phyloP scores from a whole-genome alignment of 2,888 invertebrate genomes.

The Platerodrilus igneus region DNA sequence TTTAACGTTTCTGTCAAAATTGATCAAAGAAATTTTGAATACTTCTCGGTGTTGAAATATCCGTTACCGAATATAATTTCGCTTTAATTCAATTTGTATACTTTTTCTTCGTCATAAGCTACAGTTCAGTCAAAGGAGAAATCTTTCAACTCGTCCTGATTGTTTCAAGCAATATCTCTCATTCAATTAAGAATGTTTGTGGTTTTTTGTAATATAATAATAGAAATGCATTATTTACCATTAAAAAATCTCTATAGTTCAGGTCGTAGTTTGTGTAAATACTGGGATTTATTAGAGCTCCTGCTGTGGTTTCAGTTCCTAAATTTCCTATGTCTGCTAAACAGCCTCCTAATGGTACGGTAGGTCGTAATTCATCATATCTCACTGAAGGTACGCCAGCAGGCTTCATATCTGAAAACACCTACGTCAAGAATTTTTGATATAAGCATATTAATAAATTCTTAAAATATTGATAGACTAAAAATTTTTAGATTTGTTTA shows the following conservation, averaged over 20 bases:
- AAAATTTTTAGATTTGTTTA: too few species aligned
- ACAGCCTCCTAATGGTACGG: constrained; percentile 33
- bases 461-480: too few species aligned
- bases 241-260: constrained; percentile 45
- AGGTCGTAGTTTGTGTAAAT: constrained; percentile 47
- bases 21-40: too few species aligned
- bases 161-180: too few species aligned
- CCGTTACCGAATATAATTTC: too few species aligned
- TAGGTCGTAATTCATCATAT: constrained; percentile 33
- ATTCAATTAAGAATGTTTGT: background rate
- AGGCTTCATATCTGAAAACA: constrained; percentile 28
- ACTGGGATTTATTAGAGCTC: constrained; percentile 45
- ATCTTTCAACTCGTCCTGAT: too few species aligned
- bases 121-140: too few species aligned
- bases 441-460: too few species aligned
- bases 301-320: constrained; percentile 41
- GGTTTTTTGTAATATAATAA: background rate
- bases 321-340: constrained; percentile 38
- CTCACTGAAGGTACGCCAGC: constrained; percentile 40
- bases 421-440: constrained; percentile 2
- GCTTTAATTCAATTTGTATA: too few species aligned
- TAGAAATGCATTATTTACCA: constrained; percentile 31
- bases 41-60: too few species aligned
- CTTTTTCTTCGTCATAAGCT: too few species aligned
- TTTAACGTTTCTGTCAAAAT: too few species aligned